Conservation (phyloP, 2,797 vertebrate species). For the Pseudochirops cupreus region DNA sequence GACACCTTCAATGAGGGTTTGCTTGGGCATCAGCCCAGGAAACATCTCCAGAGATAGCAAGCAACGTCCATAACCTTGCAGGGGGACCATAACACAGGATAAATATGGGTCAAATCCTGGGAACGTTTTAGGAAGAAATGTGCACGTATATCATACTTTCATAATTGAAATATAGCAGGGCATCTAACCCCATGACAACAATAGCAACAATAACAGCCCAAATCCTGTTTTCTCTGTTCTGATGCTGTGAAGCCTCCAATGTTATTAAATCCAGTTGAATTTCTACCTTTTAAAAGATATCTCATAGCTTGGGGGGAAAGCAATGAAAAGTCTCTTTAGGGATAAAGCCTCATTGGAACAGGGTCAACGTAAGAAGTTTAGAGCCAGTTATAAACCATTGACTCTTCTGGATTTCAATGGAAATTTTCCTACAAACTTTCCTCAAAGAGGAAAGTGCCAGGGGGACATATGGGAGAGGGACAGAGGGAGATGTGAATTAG, state of each 20-base stretch:
- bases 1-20: neutral
- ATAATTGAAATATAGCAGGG: slow-evolving; percentile 9
- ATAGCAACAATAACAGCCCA: neutral
- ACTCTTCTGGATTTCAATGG: neutral
- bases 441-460: neutral
- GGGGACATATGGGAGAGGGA: neutral
- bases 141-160: slow-evolving; percentile 35
- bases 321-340: slow-evolving; percentile 20
- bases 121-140: neutral
- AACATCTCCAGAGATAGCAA: neutral
- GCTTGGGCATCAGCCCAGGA: neutral
- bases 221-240: slow-evolving; percentile 31
- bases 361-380: neutral
- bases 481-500: neutral
- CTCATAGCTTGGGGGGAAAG: neutral
- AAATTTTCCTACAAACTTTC: neutral
- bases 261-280: slow-evolving; percentile 31
- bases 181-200: neutral
- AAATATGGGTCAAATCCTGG: slow-evolving; percentile 29
- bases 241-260: neutral
- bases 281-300: slow-evolving; percentile 2
- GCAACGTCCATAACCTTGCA: neutral
- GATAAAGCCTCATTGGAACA: neutral
- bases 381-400: neutral
- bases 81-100: neutral